phyloP scores from a whole-genome alignment of 2,888 invertebrate species.

The Gandaritis pyraliata region DNA sequence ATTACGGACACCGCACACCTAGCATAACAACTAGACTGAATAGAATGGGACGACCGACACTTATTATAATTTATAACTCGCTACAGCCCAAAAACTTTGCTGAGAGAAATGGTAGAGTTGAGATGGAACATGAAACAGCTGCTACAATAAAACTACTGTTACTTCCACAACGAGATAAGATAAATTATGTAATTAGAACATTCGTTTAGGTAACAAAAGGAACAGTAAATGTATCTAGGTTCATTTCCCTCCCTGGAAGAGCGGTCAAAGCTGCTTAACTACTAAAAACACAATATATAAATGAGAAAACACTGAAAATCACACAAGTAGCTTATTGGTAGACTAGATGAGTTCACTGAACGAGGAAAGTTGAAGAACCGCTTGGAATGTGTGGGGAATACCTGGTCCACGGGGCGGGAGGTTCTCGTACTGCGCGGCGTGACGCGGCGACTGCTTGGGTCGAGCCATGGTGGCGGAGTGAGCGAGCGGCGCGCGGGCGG shows the following conservation, averaged over 20 bases:
- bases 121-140: constrained; percentile 33
- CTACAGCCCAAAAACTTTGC: constrained; percentile 17
- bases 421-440: constrained; percentile 71
- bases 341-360: constrained; percentile 4
- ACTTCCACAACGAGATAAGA: constrained; percentile 28
- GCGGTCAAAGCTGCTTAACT: neutral
- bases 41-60: constrained; percentile 26
- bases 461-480: constrained; percentile 81
- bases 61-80: constrained; percentile 24
- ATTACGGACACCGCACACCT: constrained; percentile 19
- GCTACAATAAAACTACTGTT: constrained; percentile 25
- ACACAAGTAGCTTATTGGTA: constrained; percentile 4
- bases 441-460: constrained; percentile 80
- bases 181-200: constrained; percentile 28
- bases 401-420: constrained; percentile 82
- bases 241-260: neutral
- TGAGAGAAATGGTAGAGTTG: neutral
- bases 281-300: constrained; percentile 21
- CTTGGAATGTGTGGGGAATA: constrained; percentile 47
- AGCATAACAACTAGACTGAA: constrained; percentile 26
- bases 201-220: constrained; percentile 33
- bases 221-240: constrained; percentile 14
- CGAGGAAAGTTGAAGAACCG: constrained; percentile 1
- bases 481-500: constrained; percentile 49
- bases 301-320: constrained; percentile 23